Evolutionary conservation across 2,888 invertebrate species (phyloP).

Genomic region (Rhagium mordax): DNA sequence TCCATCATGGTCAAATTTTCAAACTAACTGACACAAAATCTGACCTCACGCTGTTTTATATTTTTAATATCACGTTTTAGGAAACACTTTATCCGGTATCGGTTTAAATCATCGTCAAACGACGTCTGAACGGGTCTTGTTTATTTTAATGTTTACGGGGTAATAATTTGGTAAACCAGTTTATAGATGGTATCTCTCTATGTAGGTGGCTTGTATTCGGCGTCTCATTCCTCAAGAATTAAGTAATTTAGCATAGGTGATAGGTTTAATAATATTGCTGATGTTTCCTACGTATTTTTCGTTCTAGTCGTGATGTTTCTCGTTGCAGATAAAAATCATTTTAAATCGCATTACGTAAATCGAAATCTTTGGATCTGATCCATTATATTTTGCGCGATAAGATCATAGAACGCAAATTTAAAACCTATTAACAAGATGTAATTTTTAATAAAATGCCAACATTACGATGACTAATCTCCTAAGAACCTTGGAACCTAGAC

Average conservation of each 20-base stretch:
- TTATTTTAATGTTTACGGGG: constrained; percentile 66
- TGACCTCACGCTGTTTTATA: constrained; percentile 27
- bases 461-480: no score
- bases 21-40: constrained; percentile 35
- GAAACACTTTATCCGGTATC: constrained; percentile 46
- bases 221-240: constrained; percentile 52
- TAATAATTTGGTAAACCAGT: constrained; percentile 65
- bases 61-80: constrained; percentile 46
- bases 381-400: neutral
- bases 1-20: constrained; percentile 39
- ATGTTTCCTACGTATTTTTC: no score
- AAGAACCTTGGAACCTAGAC: no score
- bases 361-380: neutral
- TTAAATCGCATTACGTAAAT: neutral
- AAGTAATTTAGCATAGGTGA: constrained; percentile 23
- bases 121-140: constrained; percentile 53
- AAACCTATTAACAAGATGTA: no score
- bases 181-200: constrained; percentile 63
- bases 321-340: neutral
- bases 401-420: no score
- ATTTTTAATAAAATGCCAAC: no score
- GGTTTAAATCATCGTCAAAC: constrained; percentile 51
- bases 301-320: no score
- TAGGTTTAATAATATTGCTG: neutral
- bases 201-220: constrained; percentile 67